Base-by-base conservation (phyloP, 2,888 invertebrate species). In the Eupelmus urozonus region DNA sequence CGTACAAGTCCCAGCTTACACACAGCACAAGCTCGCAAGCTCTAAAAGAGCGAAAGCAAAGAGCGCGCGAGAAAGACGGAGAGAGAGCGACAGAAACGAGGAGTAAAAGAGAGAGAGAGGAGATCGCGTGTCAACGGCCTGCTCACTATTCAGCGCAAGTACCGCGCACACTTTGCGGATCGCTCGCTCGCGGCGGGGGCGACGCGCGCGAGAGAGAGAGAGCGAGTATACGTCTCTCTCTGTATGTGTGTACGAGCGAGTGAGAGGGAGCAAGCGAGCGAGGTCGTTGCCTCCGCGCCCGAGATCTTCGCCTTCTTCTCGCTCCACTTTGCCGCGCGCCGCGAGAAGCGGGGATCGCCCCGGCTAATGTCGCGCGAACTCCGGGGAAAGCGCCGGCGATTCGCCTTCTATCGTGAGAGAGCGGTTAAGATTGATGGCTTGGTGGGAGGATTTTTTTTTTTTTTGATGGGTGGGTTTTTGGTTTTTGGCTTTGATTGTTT, bases 91-190 rank as follows among this genome's bases (percentile, higher is more conserved):
- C 2, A 16, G 27, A 2, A 20, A 53, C 4, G 18, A 34, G 13
- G 62, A 42, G 62, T 23, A 11, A 62, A 18, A 40, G 40, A 62
- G 42, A 23, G 18, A 62, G 42, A 62, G 45, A 23, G 27, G 69
- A 25, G 29, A 74, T 79, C 81, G 76, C 82, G 84, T 87, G 88
- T 88, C 88, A 88, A 88, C 85, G 88, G 85, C 88, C 88, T 88
- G 85, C 82, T 86, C 85, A 87, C 85, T 87, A 87, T 88, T 88
- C 87, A 87, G 86, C 85, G 85, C 88, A 86, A 87, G 87, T 72
- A 60, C 63, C 60, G 79, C 66, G 42, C 69, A 49, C 71, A 42
- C 66, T 73, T 63, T 70, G 66, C 66, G 63, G 69, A 63, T 74
- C 78, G 78, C 42, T 5, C 80, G 78, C 78, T 45, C 29, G 81